Conservation (phyloP, 2,113 vertebrate genomes). For the Lamprotornis superbus region DNA sequence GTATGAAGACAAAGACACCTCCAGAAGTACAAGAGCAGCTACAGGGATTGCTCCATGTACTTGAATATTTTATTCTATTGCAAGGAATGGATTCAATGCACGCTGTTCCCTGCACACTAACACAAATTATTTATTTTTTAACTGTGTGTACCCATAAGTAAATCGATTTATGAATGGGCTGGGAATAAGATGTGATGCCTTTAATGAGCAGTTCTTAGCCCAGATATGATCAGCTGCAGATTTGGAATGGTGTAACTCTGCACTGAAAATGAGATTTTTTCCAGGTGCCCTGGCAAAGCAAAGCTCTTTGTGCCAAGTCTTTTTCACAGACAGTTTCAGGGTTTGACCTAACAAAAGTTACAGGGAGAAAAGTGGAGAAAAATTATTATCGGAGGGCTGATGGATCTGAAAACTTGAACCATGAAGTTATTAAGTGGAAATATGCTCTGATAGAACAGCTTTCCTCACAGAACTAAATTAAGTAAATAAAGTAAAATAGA, state of each 20-base stretch:
- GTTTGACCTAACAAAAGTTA: not conserved
- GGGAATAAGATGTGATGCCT: not conserved
- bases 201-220: not conserved
- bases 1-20: not conserved
- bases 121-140: not conserved
- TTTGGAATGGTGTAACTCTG: not conserved
- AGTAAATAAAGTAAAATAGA: not conserved
- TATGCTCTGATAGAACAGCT: not conserved
- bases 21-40: not conserved
- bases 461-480: not conserved
- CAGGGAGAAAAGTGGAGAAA: not conserved
- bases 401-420: not conserved
- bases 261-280: not conserved
- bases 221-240: not conserved
- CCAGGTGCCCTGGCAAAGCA: not conserved
- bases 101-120: not conserved
- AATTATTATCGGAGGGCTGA: not conserved
- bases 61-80: not conserved
- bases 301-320: not conserved
- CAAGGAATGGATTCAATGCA: not conserved
- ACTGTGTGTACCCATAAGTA: not conserved
- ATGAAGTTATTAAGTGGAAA: not conserved
- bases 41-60: not conserved
- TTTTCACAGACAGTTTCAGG: not conserved
- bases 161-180: not conserved